Evolutionary conservation across 1,140 invertebrate species (phyloP), one percentile per base, ranked within the genome.

Genomic region (Zelostemma sp.): DNA sequence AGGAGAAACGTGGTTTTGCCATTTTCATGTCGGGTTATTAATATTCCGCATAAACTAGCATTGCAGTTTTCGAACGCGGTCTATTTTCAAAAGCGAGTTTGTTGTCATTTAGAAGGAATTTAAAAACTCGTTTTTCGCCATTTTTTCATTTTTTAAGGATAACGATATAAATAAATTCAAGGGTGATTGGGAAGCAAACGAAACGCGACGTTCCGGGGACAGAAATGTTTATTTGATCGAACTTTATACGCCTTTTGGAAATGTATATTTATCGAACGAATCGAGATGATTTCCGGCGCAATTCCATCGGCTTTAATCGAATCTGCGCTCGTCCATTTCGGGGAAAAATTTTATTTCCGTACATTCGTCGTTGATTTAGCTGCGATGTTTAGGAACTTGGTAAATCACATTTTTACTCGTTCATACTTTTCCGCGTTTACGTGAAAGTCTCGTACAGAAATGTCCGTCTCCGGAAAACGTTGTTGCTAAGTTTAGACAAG

Each of bases 401-500:
- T n/a, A n/a, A n/a, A n/a, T n/a, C n/a, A n/a, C n/a, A 28, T 28
- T 28, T 28, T 28, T 28, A n/a, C n/a, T n/a, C n/a, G n/a, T n/a
- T n/a, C n/a, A n/a, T n/a, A n/a, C n/a, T 28, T 28, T 28, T 28
- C 8, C 8, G 25, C 25, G 25, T 40, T 40, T 40, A 2, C 35
- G n/a, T 12, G 14, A 2, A 15, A 40, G 35, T 15, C 3, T 12
- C 5, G 35, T 12, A 12, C 14, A n/a, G 31, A 2, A 18, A 41
- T 11, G 16, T 47, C 18, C 21, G 50, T 14, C 31, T 43, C 51
- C 45, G 46, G 46, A 57, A 51, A 41, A 54, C 48, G 49, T 66
- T 56, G 53, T 12, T 14, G 62, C 76, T 78, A 79, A 76, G 65
- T 79, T 78, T 79, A 79, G 77, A 72, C 62, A 78, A 76, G 59